These are phyloP conservation scores for Ypsolopha scabrella DNA, from an alignment of 2,888 invertebrate genomes.

Conservation along the genomic window DNA sequence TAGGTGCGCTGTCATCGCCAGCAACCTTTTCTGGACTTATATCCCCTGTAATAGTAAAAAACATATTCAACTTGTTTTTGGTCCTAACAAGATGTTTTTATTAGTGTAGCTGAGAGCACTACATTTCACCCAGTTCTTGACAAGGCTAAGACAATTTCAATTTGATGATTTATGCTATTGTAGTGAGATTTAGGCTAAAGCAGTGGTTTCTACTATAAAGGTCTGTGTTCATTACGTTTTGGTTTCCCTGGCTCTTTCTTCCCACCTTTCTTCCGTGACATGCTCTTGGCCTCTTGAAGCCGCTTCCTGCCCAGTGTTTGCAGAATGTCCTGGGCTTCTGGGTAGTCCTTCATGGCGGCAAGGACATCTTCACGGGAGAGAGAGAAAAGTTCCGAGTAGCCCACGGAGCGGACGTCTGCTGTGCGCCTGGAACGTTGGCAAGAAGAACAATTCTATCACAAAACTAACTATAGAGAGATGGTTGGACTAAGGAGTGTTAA, in stretches of 20 bases:
- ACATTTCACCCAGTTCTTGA: too few relatives aligned
- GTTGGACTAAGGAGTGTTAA: too few relatives aligned
- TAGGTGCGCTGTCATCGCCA: conserved; percentile 76
- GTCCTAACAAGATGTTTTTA: too few relatives aligned
- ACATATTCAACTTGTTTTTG: too few relatives aligned
- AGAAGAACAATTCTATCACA: too few relatives aligned
- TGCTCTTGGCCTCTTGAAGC: conserved; percentile 83
- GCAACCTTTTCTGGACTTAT: conserved; percentile 47
- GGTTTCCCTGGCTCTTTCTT: conserved; percentile 11
- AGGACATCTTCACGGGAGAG: conserved; percentile 94
- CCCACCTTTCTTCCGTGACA: conserved; percentile 49
- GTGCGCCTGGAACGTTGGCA: conserved; percentile 77
- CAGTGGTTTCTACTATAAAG: not conserved
- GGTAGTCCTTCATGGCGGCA: conserved; percentile 96
- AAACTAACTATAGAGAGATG: too few relatives aligned
- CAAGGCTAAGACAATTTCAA: too few relatives aligned
- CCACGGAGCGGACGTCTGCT: conserved; percentile 95
- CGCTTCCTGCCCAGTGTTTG: conserved; percentile 89
- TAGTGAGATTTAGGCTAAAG: too few relatives aligned
- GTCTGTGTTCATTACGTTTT: conserved; percentile 12
- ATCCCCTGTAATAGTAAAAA: conserved; percentile 30
- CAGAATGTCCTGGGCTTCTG: conserved; percentile 95
- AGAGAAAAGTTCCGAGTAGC: conserved; percentile 95
- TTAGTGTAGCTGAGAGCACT: too few relatives aligned
- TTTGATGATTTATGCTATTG: too few relatives aligned